phyloP scores from a whole-genome alignment of 2,888 invertebrate species.

The Schizaphis graminum region DNA sequence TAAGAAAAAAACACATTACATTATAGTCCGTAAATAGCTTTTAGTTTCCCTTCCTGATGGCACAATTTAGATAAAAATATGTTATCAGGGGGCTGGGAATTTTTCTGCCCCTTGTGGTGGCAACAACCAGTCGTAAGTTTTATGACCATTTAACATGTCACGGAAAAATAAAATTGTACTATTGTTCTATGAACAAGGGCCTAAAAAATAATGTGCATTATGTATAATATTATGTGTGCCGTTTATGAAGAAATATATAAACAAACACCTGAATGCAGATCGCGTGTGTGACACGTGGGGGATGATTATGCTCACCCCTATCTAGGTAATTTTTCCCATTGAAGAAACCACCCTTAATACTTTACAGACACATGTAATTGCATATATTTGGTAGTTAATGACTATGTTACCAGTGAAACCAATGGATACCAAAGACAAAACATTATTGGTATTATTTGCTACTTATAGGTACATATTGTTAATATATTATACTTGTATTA shows the following conservation, averaged over 20 bases:
- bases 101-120: background rate
- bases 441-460: background rate
- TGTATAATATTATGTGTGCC: background rate
- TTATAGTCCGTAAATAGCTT: constrained; percentile 18
- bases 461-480: background rate
- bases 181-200: background rate
- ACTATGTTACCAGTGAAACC: constrained; percentile 25
- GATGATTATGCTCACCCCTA: background rate
- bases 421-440: constrained; percentile 51
- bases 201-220: background rate
- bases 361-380: background rate
- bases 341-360: background rate
- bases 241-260: constrained; percentile 18
- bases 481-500: background rate
- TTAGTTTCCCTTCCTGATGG: constrained; percentile 28
- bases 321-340: background rate
- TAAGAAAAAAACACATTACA: background rate
- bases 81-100: background rate
- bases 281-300: constrained; percentile 14
- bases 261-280: constrained; percentile 49
- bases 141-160: constrained; percentile 51
- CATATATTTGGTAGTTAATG: constrained; percentile 9
- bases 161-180: constrained; percentile 29
- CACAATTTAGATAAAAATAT: constrained; percentile 38
- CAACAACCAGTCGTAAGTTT: constrained; percentile 42